These are phyloP conservation scores for Passer domesticus DNA, from an alignment of 2,113 vertebrate species.

Conservation along the genomic window DNA sequence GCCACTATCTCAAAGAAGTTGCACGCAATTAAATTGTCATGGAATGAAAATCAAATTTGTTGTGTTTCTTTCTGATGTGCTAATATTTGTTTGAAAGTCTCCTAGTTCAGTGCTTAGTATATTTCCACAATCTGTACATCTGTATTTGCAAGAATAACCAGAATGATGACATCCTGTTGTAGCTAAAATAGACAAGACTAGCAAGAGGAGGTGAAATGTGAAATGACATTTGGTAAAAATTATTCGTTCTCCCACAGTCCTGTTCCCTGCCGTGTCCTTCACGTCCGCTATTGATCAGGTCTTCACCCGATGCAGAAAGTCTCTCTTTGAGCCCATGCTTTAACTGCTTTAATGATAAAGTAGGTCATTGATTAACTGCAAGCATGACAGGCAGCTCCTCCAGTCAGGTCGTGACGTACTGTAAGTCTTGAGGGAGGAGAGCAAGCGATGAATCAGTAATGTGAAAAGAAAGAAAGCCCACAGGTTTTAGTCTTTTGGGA, in stretches of 20 bases:
- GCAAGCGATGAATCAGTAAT: constrained; percentile 19
- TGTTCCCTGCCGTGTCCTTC: constrained; percentile 39
- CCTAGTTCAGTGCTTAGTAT: background rate
- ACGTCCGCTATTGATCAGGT: constrained; percentile 54
- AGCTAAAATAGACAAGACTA: constrained; percentile 47
- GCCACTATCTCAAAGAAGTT: background rate
- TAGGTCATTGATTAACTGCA: constrained; percentile 58
- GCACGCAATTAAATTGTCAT: background rate
- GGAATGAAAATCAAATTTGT: background rate
- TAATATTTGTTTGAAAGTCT: constrained; percentile 35
- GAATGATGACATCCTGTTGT: constrained; percentile 17
- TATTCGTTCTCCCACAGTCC: constrained; percentile 19
- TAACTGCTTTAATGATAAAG: constrained; percentile 50
- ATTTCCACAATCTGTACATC: constrained; percentile 38
- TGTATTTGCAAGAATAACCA: constrained; percentile 33
- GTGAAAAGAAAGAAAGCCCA: constrained; percentile 13
- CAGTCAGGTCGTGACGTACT: constrained; percentile 9
- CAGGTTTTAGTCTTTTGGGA: constrained; percentile 31
- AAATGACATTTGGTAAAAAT: constrained; percentile 66
- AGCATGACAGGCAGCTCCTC: constrained; percentile 47
- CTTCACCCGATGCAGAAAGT: constrained; percentile 25
- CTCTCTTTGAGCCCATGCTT: constrained; percentile 18
- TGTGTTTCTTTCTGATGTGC: background rate
- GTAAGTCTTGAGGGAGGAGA: constrained; percentile 29
- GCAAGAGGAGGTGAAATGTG: constrained; percentile 22